Base-by-base conservation (phyloP, 2,113 vertebrate genomes). In the Apteryx owenii region DNA sequence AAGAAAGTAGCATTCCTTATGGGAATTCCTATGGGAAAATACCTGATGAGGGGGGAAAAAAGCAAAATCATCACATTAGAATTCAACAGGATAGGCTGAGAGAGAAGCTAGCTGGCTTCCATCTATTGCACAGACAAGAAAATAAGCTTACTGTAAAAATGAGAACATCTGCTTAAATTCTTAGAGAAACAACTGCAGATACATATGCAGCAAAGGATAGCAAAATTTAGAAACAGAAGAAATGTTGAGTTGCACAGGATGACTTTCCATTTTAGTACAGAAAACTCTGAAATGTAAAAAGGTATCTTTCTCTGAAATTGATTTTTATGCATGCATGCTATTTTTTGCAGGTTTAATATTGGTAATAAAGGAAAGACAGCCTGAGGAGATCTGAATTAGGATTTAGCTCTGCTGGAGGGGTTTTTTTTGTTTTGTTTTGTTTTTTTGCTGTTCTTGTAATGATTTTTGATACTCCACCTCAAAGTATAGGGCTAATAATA, bases 201-300 rank as follows among this genome's bases (percentile, higher is more conserved):
- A n/a, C 28, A 23, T 23, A 53, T 11, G 18, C 42, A 81, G 78
- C 46, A 94, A 86, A 96, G 44, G 75, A 93, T 85, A 96, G 85
- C 81, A 94, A 82, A 93, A 90, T 86, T 93, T 85, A 88, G 93
- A 70, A 88, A 80, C 68, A 95, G 94, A 61, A 94, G 89, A 93
- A 89, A 56, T 89, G 83, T 5, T 77, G 46, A 61, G 58, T 90
- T 90, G 42, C 91, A 69, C 79, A 93, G 46, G 25, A 90, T 91
- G 89, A 78, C 88, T 65, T 88, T 91, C 64, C 56, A 58, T 90
- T 96, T 96, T 69, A 83, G 82, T 90, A 94, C 72, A 96, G 89
- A 95, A 96, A 93, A 90, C 93, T 81, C 54, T 88, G 88, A 95
- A 97, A 95, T 42, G 76, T 79, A 94, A 96, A 96, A 96, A 65